Conservation (phyloP, 2,113 vertebrate species). For the Lanius collurio region DNA sequence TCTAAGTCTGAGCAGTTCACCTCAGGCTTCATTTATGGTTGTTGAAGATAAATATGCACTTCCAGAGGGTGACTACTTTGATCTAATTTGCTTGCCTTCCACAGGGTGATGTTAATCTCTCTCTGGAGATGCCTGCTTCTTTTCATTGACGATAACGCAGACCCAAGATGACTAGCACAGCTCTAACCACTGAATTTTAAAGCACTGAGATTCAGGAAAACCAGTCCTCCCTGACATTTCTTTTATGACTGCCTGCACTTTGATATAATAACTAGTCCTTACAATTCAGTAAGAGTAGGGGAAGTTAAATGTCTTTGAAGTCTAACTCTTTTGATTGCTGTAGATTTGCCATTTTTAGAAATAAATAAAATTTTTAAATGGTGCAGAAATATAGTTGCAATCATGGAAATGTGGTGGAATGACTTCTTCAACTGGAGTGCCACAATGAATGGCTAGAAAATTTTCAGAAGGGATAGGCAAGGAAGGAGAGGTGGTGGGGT, state of each 20-base stretch:
- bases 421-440: neutral
- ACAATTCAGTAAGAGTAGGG: neutral
- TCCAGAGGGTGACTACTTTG: conserved; percentile 37
- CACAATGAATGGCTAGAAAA: neutral
- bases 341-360: neutral
- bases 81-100: conserved; percentile 40
- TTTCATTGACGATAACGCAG: neutral
- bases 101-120: conserved; percentile 17
- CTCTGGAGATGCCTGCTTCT: neutral
- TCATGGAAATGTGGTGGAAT: neutral
- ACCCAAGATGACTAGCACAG: neutral
- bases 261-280: conserved; percentile 11
- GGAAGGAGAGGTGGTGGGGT: neutral
- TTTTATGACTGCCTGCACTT: neutral
- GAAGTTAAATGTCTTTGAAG: neutral
- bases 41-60: conserved; percentile 39
- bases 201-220: neutral
- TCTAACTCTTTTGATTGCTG: neutral
- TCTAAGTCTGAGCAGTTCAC: conserved; percentile 4
- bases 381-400: neutral
- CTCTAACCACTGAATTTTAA: neutral
- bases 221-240: neutral
- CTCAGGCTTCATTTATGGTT: conserved; percentile 32
- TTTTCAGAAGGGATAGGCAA: neutral
- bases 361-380: neutral